Evolutionary conservation across 2,797 vertebrate genomes (phyloP).

Genomic region (Hydrolagus colliei): DNA sequence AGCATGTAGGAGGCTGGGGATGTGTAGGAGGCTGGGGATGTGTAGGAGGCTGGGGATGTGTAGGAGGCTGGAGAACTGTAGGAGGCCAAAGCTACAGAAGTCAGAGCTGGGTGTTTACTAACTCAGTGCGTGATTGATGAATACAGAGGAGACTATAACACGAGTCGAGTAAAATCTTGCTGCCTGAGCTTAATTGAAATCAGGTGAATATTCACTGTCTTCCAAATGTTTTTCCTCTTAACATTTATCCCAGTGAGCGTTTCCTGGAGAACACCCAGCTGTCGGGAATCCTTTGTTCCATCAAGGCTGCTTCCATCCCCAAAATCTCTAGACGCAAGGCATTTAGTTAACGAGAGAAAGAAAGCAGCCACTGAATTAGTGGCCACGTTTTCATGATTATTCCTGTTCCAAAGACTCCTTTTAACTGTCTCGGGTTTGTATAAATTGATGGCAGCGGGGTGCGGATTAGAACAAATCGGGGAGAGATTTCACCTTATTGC

Average conservation of each 20-base stretch:
- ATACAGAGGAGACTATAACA: too few relatives aligned
- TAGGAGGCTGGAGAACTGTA: too few relatives aligned
- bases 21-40: too few relatives aligned
- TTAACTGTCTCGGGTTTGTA: neutral
- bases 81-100: too few relatives aligned
- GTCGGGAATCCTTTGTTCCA: neutral
- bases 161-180: neutral
- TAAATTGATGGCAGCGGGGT: neutral
- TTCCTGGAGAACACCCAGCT: neutral
- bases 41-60: too few relatives aligned
- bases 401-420: neutral
- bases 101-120: too few relatives aligned
- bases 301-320: neutral
- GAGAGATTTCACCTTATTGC: neutral
- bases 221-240: neutral
- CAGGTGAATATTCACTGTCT: too few relatives aligned
- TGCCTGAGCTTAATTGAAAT: neutral
- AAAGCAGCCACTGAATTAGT: too few relatives aligned
- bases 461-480: neutral
- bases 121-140: too few relatives aligned
- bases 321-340: neutral
- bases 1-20: too few relatives aligned
- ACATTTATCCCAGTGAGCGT: neutral
- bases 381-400: neutral
- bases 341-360: neutral